Base-by-base conservation (phyloP, 2,113 vertebrate species). In the Lophura nycthemera region DNA sequence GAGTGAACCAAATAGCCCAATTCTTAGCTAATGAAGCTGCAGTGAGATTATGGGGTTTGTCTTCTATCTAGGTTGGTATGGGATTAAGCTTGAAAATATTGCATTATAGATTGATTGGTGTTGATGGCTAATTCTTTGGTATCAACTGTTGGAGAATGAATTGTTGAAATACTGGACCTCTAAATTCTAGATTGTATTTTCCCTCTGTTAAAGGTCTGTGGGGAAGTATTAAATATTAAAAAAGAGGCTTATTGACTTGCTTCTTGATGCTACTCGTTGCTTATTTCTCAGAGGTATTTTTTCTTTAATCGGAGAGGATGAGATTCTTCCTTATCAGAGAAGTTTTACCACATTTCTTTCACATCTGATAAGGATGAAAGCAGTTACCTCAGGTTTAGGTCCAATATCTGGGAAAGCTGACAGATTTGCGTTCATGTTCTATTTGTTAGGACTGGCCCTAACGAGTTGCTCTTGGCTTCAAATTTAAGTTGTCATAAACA, bases 381-480 rank as follows among this genome's bases (percentile, higher is more conserved):
- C 25, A 40, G 72, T 91, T 89, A 92, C 91, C 85, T 95, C 81
- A 11, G 24, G 59, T 92, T 87, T 83, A 91, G 75, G 72, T 70
- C 75, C 89, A 54, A 5, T 83, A 88, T 83, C 75, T 95, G 87
- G 87, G 76, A 93, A 92, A 79, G 38, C 85, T 95, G 91, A 96
- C 72, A 91, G 81, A 86, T 92, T 43, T 52, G 82, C 83, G 75
- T 91, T 96, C 93, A 91, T 96, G 57, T 96, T 96, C 79, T 52
- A 40, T 92, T 95, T 83, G 79, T 91, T 95, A 86, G 88, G 86
- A 95, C 95, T 93, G 90, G 93, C 89, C 91, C 70, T 91, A 94
- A 93, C 91, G 95, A 95, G 94, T 95, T 94, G 89, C 79, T 95
- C 83, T 95, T 96, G 95, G 95, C 93, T 93, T 95, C 90, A 83